Evolutionary conservation across 1,140 invertebrate species (phyloP).

Genomic region (Eupristina koningsbergeri): DNA sequence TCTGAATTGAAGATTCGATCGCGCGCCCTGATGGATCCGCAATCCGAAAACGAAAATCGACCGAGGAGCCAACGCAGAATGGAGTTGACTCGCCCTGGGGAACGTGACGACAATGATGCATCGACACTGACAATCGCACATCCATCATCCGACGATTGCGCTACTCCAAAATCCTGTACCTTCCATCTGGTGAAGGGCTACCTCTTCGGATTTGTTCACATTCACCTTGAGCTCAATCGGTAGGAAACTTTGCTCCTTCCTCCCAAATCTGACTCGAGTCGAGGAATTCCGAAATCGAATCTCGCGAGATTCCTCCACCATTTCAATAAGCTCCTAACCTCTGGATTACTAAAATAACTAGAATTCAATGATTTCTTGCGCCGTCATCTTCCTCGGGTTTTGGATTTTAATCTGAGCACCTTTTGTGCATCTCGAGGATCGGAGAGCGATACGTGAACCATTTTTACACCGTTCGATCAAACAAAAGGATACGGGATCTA

Average conservation of each 20-base stretch:
- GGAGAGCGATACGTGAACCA: not conserved
- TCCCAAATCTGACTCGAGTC: not conserved
- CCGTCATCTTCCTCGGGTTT: not conserved
- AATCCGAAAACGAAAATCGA: too few relatives aligned
- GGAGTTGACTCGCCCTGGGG: too few relatives aligned
- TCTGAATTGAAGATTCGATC: constrained; percentile 2
- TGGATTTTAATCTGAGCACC: not conserved
- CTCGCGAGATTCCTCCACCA: too few relatives aligned
- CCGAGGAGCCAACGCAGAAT: too few relatives aligned
- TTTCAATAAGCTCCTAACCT: not conserved
- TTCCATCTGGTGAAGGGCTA: too few relatives aligned
- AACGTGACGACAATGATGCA: not conserved
- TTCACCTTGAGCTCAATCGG: not conserved
- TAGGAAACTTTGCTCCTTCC: not conserved
- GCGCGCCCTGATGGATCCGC: not conserved
- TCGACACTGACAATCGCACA: not conserved
- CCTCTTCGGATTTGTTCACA: too few relatives aligned
- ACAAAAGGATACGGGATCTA: not conserved
- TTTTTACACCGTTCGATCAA: not conserved
- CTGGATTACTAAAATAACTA: not conserved
- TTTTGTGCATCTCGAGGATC: not conserved
- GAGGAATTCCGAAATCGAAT: too few relatives aligned
- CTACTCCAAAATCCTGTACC: too few relatives aligned
- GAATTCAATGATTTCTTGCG: not conserved
- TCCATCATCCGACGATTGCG: constrained; percentile 29